phyloP scores from a whole-genome alignment of 1,140 invertebrate species.

The Agrilus planipennis region DNA sequence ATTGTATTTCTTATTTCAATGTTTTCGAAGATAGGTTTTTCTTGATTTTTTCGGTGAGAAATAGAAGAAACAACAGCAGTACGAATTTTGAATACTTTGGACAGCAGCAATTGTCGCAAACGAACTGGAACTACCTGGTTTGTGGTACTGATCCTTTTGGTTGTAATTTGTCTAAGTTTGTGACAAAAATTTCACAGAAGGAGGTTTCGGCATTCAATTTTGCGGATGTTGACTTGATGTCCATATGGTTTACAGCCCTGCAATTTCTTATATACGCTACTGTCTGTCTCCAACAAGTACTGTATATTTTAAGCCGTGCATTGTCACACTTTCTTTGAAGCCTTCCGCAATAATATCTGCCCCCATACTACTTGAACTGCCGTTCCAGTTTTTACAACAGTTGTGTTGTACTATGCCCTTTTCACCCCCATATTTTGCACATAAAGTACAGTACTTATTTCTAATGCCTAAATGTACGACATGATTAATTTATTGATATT shows the following conservation, averaged over 20 bases:
- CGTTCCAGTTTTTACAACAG: conserved; percentile 13
- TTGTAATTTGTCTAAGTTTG: conserved; percentile 4
- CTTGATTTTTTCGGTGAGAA: no score
- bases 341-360: conserved; percentile 25
- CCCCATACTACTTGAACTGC: conserved; percentile 27
- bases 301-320: conserved; percentile 25
- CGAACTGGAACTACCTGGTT: no score
- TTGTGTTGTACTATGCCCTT: neutral
- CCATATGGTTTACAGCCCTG: conserved; percentile 3
- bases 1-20: no score
- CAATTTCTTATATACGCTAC: conserved; percentile 3
- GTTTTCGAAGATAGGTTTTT: no score
- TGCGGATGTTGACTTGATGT: neutral
- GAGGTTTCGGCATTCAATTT: conserved; percentile 6
- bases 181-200: conserved; percentile 7
- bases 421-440: neutral
- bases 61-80: neutral
- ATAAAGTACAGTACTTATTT: conserved; percentile 27
- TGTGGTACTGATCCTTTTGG: conserved; percentile 1
- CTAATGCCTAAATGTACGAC: conserved; percentile 27
- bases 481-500: no score
- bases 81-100: no score
- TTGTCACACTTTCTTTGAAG: conserved; percentile 22
- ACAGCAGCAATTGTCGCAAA: neutral
- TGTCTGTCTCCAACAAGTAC: conserved; percentile 16